A percentile compares a stretch with the other conserved stretches of the same genome.
phyloP scores from a whole-genome alignment of 2,888 invertebrate genomes.

The Callimorpha dominula region DNA sequence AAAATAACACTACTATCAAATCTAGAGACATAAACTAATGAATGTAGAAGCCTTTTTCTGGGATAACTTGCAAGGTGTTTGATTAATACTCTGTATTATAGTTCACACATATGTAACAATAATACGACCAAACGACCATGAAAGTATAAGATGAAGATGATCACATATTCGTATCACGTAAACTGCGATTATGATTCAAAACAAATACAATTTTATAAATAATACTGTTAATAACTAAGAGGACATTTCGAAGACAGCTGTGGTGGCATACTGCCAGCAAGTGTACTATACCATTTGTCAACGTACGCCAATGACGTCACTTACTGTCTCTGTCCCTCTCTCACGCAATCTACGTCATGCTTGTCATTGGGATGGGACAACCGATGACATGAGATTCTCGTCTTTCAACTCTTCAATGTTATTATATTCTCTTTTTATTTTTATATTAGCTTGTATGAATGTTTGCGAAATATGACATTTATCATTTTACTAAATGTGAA shows the following conservation, averaged over 20 bases:
- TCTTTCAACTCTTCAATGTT: neutral
- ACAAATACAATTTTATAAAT: constrained; percentile 83
- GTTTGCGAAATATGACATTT: constrained; percentile 2
- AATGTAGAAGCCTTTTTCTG: neutral
- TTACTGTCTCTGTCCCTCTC: constrained; percentile 31
- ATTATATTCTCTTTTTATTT: constrained; percentile 4
- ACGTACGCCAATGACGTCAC: constrained; percentile 61
- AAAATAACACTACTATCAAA: neutral
- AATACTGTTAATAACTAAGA: constrained; percentile 72
- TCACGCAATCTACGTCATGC: constrained; percentile 32
- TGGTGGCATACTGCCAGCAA: constrained; percentile 75
- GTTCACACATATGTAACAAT: neutral
- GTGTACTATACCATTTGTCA: constrained; percentile 64
- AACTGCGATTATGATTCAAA: constrained; percentile 73
- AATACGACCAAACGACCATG: constrained; percentile 10
- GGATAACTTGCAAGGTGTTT: neutral
- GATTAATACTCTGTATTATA: neutral
- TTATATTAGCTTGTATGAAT: neutral
- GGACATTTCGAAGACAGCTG: constrained; percentile 72
- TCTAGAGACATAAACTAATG: neutral
- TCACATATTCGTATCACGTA: constrained; percentile 60
- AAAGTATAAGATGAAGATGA: constrained; percentile 34
- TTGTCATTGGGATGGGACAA: constrained; percentile 42
- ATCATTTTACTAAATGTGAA: constrained; percentile 19
- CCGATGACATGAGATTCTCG: constrained; percentile 16